Base-by-base conservation (phyloP, 2,888 invertebrate species). In the Zaprionus lineosus region DNA sequence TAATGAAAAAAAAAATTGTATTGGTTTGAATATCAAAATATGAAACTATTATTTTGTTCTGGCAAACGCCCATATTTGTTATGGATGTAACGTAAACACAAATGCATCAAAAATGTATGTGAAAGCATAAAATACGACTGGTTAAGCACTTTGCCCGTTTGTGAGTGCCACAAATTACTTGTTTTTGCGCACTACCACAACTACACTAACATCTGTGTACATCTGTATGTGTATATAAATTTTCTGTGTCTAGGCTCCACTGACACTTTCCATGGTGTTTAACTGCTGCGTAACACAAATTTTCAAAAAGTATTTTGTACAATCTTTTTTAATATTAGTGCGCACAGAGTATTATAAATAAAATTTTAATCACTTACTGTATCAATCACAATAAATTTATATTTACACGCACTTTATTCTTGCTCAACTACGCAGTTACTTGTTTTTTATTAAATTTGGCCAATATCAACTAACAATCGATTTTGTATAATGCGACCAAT, bases 401-500 rank as follows among this genome's bases (percentile, higher is more conserved):
- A 31, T 31, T 53, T 31, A 29, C 34, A 50, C 40, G 39, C 53
- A 44, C 62, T 62, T 61, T 72, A 72, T 57, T 69, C 63, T 39
- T 51, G 43, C 52, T 64, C 44, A 77, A 77, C 78, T 77, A 82
- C 77, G 77, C 77, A 77, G 77, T 69, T 61, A 74, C 58, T 60
- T 70, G 65, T 69, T 69, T 63, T 68, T 60, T 60, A 59, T 40
- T 11, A 68, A 51, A 47, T 59, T 58, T 68, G 46, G 52, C 56
- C 57, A 67, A 67, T 52, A 67, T 62, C 48, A 67, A 67, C 66
- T 51, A 16, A 31, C 46, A 44, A 40, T 65, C 65, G 65, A 59
- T 65, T 14, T 12, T 28, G n/a, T 44, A 48, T 50, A 24, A 3
- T 40, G 29, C 26, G n/a, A 21, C n/a, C n/a, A 44, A 40, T 48